Evolutionary conservation across 2,113 vertebrate species (phyloP).

Genomic region (Brachypodius melanocephalos): DNA sequence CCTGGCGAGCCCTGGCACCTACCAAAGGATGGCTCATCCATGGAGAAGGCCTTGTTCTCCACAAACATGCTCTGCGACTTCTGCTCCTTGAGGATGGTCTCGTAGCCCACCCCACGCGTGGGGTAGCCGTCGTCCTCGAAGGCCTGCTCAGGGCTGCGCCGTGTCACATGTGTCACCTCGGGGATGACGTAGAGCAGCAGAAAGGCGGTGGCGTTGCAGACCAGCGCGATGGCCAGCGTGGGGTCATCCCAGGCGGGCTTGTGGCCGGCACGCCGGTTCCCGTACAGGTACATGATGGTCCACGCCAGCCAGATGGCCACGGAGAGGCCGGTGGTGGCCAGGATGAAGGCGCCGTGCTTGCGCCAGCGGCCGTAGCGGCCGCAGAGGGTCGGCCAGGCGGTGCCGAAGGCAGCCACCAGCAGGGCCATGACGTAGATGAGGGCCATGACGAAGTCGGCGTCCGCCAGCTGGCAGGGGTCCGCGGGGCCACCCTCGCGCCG

Average conservation of each 20-base stretch:
- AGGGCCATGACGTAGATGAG: conserved; percentile 92
- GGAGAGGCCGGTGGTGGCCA: conserved; percentile 77
- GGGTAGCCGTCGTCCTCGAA: conserved; percentile 77
- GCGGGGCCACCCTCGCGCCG: conserved; percentile 1
- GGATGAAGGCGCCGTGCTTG: conserved; percentile 75
- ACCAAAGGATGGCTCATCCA: conserved; percentile 90
- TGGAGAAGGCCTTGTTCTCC: conserved; percentile 94
- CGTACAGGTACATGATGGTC: conserved; percentile 89
- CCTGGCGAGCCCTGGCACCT: fast-evolving
- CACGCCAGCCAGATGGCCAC: conserved; percentile 88
- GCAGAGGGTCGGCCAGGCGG: conserved; percentile 70
- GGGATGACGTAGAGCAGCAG: conserved; percentile 86
- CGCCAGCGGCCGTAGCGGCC: conserved; percentile 82
- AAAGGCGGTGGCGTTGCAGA: conserved; percentile 84
- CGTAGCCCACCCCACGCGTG: conserved; percentile 83
- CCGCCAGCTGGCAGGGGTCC: conserved; percentile 77
- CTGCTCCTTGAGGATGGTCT: conserved; percentile 91
- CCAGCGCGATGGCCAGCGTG: conserved; percentile 88
- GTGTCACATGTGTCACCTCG: conserved; percentile 78
- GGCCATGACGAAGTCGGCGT: conserved; percentile 90
- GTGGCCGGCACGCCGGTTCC: conserved; percentile 60
- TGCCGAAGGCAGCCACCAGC: conserved; percentile 71
- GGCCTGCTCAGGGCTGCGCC: conserved; percentile 51
- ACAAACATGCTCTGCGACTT: conserved; percentile 82
- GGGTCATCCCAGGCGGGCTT: conserved; percentile 85